A percentile compares a stretch with the other conserved stretches of the same genome.
phyloP scores from a whole-genome alignment of 2,113 vertebrate genomes.

The Megatriorchis doriae region DNA sequence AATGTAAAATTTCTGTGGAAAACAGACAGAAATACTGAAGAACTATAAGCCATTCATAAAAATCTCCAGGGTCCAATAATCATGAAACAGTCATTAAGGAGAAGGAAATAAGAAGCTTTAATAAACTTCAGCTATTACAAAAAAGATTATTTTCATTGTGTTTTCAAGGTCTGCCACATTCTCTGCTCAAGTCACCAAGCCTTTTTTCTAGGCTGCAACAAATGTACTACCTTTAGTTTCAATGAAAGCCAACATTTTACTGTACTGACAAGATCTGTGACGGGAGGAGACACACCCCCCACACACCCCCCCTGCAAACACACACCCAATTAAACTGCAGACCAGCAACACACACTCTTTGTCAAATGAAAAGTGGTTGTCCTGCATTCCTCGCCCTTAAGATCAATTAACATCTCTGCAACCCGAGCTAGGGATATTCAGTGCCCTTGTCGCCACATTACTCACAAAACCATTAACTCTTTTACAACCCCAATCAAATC shows the following conservation, averaged over 20 bases:
- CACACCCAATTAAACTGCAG: background rate
- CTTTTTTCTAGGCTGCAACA: background rate
- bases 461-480: conserved; percentile 2
- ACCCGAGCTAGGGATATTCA: background rate
- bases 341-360: background rate
- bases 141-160: background rate
- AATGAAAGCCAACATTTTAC: background rate
- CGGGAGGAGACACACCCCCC: background rate
- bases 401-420: background rate
- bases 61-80: background rate
- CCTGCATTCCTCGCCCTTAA: background rate
- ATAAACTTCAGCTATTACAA: background rate
- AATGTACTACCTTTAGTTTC: background rate
- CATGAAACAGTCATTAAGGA: background rate
- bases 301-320: too few relatives aligned
- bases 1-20: background rate
- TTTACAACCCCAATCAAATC: background rate
- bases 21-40: background rate
- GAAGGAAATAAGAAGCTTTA: background rate
- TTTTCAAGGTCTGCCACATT: background rate
- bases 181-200: background rate
- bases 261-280: background rate
- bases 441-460: background rate
- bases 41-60: background rate
- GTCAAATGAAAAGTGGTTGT: background rate